phyloP scores from a whole-genome alignment of 1,140 invertebrate genomes.

The Drosophila rufa region DNA sequence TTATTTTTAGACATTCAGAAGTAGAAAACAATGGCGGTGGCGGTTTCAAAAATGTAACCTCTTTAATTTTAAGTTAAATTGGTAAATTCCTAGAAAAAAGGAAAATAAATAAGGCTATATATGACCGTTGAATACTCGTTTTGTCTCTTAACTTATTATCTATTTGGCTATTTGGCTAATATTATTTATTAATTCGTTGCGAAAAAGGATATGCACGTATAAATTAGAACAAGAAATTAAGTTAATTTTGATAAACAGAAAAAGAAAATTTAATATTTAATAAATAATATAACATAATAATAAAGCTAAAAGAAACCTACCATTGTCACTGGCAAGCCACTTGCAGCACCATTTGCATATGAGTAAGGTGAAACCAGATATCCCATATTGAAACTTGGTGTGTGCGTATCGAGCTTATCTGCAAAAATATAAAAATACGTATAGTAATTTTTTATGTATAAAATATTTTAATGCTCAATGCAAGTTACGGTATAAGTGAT shows the following conservation, averaged over 20 bases:
- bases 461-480: background rate
- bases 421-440: constrained; percentile 56
- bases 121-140: too few relatives aligned
- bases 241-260: background rate
- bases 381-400: constrained; percentile 94
- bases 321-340: constrained; percentile 93
- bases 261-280: background rate
- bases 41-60: background rate
- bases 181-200: too few relatives aligned
- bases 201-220: too few relatives aligned
- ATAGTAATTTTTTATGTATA: background rate
- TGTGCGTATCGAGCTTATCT: constrained; percentile 96
- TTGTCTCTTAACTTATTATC: too few relatives aligned
- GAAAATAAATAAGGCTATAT: too few relatives aligned
- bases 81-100: background rate
- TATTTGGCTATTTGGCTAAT: too few relatives aligned
- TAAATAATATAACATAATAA: background rate
- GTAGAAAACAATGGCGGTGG: background rate
- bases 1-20: background rate
- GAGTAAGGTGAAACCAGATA: constrained; percentile 95
- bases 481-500: too few relatives aligned
- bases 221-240: background rate
- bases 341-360: constrained; percentile 93
- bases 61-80: background rate
- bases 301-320: constrained; percentile 87